Conservation (phyloP, 30 jellyfish, hydroid and myxozoan genomes). For the Hydra vulgaris region DNA sequence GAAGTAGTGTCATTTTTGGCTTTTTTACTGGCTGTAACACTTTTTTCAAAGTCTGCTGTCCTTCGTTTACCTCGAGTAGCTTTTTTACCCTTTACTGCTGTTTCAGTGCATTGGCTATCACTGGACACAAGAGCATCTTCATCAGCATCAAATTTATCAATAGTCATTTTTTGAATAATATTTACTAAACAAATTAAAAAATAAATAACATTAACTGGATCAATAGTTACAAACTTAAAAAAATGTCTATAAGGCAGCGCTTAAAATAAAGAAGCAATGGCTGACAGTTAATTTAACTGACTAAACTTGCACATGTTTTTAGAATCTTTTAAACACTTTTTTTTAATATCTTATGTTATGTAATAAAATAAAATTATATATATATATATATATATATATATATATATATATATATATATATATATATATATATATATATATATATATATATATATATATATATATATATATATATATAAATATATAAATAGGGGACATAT, state of each 20-base stretch:
- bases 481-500: no score
- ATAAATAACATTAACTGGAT: background rate
- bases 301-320: no score
- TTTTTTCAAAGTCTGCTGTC: constrained; percentile 62
- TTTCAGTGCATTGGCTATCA: constrained; percentile 19
- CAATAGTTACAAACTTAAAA: background rate
- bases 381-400: no score
- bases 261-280: no score
- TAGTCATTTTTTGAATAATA: constrained; percentile 1
- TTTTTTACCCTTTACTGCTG: constrained; percentile 33
- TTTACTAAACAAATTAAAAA: background rate
- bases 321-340: no score
- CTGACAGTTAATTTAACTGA: no score
- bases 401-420: no score
- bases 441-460: no score
- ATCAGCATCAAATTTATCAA: constrained; percentile 22
- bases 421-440: no score
- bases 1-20: constrained; percentile 69
- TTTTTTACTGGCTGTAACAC: constrained; percentile 46
- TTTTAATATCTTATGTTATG: no score
- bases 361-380: no score
- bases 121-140: constrained; percentile 20
- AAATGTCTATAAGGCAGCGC: background rate
- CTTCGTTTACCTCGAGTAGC: constrained; percentile 70
- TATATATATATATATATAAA: no score